phyloP scores from a whole-genome alignment of 2,797 vertebrate species.

The Dromococcyx pavoninus region DNA sequence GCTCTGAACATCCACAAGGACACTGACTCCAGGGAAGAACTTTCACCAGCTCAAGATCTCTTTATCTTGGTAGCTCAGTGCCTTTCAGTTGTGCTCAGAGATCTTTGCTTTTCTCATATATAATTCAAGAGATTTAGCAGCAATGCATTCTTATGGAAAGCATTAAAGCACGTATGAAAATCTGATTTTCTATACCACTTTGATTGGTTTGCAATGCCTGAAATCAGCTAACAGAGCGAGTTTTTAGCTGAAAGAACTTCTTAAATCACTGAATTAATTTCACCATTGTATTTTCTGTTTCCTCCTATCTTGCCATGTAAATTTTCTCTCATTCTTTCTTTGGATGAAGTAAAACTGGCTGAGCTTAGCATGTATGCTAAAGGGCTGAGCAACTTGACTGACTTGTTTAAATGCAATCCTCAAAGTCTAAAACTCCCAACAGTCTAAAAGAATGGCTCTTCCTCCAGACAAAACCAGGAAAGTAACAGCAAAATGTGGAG shows the following conservation, averaged over 20 bases:
- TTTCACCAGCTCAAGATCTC: not conserved
- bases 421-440: not conserved
- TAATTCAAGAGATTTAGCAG: not conserved
- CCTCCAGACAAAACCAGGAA: not conserved
- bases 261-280: not conserved
- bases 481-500: not conserved
- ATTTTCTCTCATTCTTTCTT: not conserved
- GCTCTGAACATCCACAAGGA: not conserved
- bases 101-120: not conserved
- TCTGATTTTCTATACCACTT: not conserved
- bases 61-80: not conserved
- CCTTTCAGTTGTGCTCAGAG: not conserved
- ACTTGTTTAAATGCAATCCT: conserved; percentile 31
- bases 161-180: not conserved
- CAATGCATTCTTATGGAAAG: not conserved
- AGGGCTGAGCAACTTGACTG: conserved; percentile 1
- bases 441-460: not conserved
- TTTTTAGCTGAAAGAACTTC: not conserved
- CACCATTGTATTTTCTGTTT: not conserved
- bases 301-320: not conserved
- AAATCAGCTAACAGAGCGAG: not conserved
- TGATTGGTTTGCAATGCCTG: not conserved
- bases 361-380: not conserved
- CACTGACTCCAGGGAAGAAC: not conserved
- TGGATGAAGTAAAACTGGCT: not conserved